Evolutionary conservation across 2,888 invertebrate species (phyloP), one percentile per base, ranked within the genome.

Genomic region (Macropis europaea): DNA sequence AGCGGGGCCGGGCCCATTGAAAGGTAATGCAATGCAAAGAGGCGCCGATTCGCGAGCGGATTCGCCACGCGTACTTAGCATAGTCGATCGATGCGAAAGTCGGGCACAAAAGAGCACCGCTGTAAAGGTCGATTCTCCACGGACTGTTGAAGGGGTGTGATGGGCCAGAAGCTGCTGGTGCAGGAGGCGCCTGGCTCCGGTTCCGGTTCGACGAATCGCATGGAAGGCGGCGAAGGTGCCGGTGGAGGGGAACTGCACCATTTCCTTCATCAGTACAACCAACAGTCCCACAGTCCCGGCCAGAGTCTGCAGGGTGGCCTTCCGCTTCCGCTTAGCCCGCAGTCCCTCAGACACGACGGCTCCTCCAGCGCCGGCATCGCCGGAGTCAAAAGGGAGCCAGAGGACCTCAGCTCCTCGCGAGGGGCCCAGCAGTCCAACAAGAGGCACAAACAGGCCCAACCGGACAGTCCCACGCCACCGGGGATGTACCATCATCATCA

Each of bases 321-420:
- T 77, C 86, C 89, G 57, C 84, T 90, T 83, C 89, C 90, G 73
- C 73, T 89, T 42, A 90, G 89, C 76, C 90, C 90, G 19, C 89
- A 89, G 69, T 87, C 89, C 59, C 79, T 88, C 64, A 84, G 88
- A 74, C 88, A 88, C 83, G 88, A 89, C 81, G 85, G 85, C 34
- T 75, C 83, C 54, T 81, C 88, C 11, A 79, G 79, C 62, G 82
- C 82, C 13, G 87, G 87, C 52, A 86, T 89, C 71, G 81, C 86
- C 62, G 89, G 89, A 60, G 94, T 95, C 90, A 95, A 95, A 91
- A 93, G 95, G 90, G 95, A 95, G 91, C 95, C 95, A 86, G 95
- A 95, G 91, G 95, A 95, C 90, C 92, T 95, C 83, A 95, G 95
- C 92, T 90, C 90, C 40, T 89, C 90, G 42, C 84, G 89, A 38